These are phyloP conservation scores for Drosophila novamexicana DNA, from an alignment of 1,140 invertebrate species.

Conservation along the genomic window DNA sequence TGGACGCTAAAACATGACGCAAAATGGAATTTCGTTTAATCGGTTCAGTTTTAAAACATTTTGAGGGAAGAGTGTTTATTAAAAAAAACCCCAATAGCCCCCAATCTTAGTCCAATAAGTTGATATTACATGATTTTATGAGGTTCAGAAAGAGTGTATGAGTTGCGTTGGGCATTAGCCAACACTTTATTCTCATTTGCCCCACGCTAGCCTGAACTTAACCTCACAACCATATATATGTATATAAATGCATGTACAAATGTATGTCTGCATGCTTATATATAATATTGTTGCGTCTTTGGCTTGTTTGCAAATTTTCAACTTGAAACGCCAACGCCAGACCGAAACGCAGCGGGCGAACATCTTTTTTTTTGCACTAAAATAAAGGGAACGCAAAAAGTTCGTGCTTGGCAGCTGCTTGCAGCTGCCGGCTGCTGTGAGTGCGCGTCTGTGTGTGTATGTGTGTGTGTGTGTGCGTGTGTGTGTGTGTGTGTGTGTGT, in stretches of 20 bases:
- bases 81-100: no score
- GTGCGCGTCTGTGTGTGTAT: constrained; percentile 29
- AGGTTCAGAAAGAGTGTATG: constrained; percentile 8
- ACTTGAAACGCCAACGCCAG: constrained; percentile 70
- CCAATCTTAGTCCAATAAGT: no score
- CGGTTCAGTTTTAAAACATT: no score
- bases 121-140: no score
- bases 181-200: neutral
- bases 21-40: no score
- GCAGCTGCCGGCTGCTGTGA: constrained; percentile 30
- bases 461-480: constrained; percentile 38
- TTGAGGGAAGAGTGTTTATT: no score
- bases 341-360: constrained; percentile 54
- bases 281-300: constrained; percentile 56
- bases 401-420: constrained; percentile 66
- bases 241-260: neutral
- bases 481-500: constrained; percentile 38
- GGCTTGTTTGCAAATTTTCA: constrained; percentile 75
- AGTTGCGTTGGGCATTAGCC: no score
- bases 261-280: neutral
- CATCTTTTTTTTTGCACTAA: constrained; percentile 45
- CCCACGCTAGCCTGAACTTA: constrained; percentile 12
- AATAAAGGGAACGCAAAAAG: constrained; percentile 44
- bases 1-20: no score
- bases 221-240: constrained; percentile 10